These are phyloP conservation scores for Sebastiscus tertius DNA, from an alignment of 2,797 vertebrate species.

Conservation along the genomic window DNA sequence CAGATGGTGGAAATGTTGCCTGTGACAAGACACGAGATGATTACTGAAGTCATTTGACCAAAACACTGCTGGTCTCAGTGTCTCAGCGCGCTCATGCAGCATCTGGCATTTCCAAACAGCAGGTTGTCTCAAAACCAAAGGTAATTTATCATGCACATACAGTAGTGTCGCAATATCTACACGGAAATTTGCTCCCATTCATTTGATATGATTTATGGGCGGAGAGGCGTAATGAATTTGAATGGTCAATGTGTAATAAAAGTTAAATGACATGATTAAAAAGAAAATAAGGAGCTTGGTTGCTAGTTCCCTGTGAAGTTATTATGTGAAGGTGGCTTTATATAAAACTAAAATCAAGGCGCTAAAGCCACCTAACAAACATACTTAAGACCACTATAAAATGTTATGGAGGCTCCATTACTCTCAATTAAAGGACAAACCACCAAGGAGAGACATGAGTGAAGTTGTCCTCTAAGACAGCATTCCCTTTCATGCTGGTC, in stretches of 20 bases:
- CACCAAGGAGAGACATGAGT: slow-evolving; percentile 15
- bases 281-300: neutral
- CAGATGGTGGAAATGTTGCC: neutral
- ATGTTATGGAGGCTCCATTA: slow-evolving; percentile 5
- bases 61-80: neutral
- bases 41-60: slow-evolving; percentile 1
- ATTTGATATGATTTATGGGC: slow-evolving; percentile 33
- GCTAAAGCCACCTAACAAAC: slow-evolving; percentile 9
- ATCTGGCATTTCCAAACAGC: slow-evolving; percentile 5
- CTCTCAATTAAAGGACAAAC: slow-evolving; percentile 30
- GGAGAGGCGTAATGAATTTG: slow-evolving; percentile 11
- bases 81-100: neutral
- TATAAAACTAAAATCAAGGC: slow-evolving; percentile 4
- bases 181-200: slow-evolving; percentile 3
- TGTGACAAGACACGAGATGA: neutral
- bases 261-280: slow-evolving; percentile 30
- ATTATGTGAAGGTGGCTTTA: slow-evolving; percentile 9
- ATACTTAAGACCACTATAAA: slow-evolving; percentile 8
- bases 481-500: slow-evolving; percentile 5
- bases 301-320: neutral
- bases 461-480: slow-evolving; percentile 1
- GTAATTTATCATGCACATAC: slow-evolving; percentile 20
- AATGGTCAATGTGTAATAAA: slow-evolving; percentile 36
- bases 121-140: slow-evolving; percentile 5
- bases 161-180: neutral